phyloP scores from a whole-genome alignment of 2,797 vertebrate species.

The Coracias cyanogaster region DNA sequence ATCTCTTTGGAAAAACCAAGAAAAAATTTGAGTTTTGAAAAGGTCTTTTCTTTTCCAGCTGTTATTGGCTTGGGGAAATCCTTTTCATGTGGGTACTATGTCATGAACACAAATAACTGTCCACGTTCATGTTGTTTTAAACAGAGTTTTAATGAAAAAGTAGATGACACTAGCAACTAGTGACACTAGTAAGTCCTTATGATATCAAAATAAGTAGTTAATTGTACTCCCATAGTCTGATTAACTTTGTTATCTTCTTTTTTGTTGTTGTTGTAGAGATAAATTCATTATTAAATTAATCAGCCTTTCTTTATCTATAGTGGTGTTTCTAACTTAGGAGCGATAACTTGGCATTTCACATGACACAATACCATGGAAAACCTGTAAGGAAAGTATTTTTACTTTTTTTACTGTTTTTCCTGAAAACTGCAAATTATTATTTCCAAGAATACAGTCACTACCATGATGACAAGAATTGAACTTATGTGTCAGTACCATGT shows the following conservation, averaged over 20 bases:
- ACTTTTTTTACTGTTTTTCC: background rate
- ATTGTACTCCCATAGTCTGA: background rate
- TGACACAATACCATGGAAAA: background rate
- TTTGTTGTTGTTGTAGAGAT: background rate
- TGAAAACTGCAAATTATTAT: background rate
- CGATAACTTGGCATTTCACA: background rate
- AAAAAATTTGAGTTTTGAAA: slow-evolving; percentile 12
- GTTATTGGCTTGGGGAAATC: slow-evolving; percentile 3
- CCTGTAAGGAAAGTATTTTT: background rate
- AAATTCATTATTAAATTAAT: background rate
- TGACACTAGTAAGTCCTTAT: background rate
- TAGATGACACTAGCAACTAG: background rate
- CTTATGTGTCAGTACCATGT: background rate
- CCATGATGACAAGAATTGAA: background rate
- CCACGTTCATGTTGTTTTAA: background rate
- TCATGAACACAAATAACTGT: background rate
- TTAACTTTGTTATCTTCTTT: too few species aligned
- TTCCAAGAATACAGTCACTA: background rate
- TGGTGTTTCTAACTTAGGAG: background rate
- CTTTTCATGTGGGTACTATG: background rate
- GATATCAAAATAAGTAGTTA: background rate
- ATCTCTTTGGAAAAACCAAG: background rate
- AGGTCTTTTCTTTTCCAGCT: background rate
- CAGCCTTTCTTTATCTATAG: background rate
- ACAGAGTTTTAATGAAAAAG: background rate